Evolutionary conservation across 2,113 vertebrate species (phyloP).

Genomic region (Lutjanus erythropterus): DNA sequence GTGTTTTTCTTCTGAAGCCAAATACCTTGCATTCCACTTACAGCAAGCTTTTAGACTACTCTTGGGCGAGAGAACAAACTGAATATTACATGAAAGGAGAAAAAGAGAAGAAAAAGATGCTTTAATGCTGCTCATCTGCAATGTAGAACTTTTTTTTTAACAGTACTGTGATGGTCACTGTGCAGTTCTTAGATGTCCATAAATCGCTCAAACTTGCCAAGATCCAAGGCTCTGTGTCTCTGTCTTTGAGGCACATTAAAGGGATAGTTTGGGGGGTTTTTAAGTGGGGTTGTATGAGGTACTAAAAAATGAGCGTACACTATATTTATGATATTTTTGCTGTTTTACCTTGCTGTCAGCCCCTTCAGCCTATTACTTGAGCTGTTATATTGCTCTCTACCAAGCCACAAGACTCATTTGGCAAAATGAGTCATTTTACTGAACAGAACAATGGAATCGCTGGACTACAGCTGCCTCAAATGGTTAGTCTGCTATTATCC

Average conservation of each 20-base stretch:
- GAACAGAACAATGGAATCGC: too few species aligned
- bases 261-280: too few species aligned
- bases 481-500: too few species aligned
- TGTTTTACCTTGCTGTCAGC: too few species aligned
- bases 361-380: too few species aligned
- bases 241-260: constrained; percentile 26
- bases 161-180: constrained; percentile 39
- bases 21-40: constrained; percentile 55
- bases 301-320: too few species aligned
- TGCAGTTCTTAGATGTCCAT: constrained; percentile 33
- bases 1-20: constrained; percentile 49
- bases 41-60: constrained; percentile 33
- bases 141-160: constrained; percentile 39
- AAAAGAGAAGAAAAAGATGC: constrained; percentile 31
- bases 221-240: constrained; percentile 15
- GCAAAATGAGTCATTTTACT: too few species aligned
- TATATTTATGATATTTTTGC: too few species aligned
- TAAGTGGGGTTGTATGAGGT: too few species aligned
- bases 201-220: constrained; percentile 38
- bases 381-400: too few species aligned
- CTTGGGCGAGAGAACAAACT: constrained; percentile 61
- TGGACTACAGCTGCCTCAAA: too few species aligned
- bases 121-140: constrained; percentile 70
- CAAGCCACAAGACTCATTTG: too few species aligned
- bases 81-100: constrained; percentile 73